phyloP scores from a whole-genome alignment of 2,113 vertebrate genomes.

The Mus pahari region DNA sequence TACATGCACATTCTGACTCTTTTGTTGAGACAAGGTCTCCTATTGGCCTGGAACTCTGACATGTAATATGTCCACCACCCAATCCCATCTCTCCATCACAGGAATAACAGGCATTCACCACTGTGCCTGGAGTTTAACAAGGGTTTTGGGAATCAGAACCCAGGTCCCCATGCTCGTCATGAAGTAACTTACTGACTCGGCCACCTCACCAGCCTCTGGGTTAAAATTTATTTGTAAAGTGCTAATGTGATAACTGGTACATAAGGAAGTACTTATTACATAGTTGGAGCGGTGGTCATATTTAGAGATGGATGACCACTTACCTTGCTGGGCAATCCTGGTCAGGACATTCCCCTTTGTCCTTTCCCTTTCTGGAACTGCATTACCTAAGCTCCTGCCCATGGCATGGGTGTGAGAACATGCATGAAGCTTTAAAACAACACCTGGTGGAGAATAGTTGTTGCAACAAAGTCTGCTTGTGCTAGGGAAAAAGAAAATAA shows the following conservation, averaged over 20 bases:
- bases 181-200: neutral
- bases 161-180: too few species aligned
- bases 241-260: neutral
- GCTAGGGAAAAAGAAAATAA: neutral
- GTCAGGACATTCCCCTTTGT: neutral
- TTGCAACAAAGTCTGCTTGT: neutral
- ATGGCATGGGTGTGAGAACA: neutral
- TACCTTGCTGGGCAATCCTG: neutral
- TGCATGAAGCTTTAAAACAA: neutral
- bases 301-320: neutral
- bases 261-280: neutral
- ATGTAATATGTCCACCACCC: too few species aligned
- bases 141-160: neutral
- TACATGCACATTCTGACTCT: neutral
- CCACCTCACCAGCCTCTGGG: too few species aligned
- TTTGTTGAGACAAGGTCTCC: neutral
- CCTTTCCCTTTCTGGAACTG: neutral
- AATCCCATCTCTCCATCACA: neutral
- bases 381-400: neutral
- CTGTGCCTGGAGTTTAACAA: neutral
- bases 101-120: neutral
- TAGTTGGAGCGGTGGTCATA: neutral
- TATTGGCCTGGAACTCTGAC: neutral
- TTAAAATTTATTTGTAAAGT: neutral
- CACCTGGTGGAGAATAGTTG: neutral